phyloP scores from a whole-genome alignment of 2,888 invertebrate species.

The Trichopoda pennipes region DNA sequence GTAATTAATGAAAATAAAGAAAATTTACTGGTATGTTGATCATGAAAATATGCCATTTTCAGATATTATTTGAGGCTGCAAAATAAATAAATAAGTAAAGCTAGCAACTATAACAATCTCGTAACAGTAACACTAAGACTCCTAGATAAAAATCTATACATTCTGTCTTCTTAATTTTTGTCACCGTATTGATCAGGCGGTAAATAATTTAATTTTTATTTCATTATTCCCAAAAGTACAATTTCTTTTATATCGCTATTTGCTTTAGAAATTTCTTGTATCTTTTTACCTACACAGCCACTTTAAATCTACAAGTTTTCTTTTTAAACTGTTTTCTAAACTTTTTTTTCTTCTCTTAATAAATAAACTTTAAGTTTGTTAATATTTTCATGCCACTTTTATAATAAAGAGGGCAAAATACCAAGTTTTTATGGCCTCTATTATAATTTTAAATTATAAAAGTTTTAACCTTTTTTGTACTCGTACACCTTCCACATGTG shows the following conservation, averaged over 20 bases:
- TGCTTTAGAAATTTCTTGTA: too few relatives aligned
- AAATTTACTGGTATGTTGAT: too few relatives aligned
- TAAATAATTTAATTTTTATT: too few relatives aligned
- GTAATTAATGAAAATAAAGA: too few relatives aligned
- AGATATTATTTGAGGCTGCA: too few relatives aligned
- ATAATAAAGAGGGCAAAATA: constrained; percentile 26
- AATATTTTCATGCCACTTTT: constrained; percentile 15
- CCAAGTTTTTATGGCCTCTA: constrained; percentile 46
- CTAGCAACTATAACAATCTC: too few relatives aligned
- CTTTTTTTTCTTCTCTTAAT: constrained; percentile 24
- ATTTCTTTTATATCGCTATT: constrained; percentile 49
- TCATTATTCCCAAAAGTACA: constrained; percentile 50
- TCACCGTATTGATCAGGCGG: not conserved
- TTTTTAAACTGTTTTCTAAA: constrained; percentile 39
- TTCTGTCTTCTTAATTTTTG: too few relatives aligned
- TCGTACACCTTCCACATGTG: constrained; percentile 47
- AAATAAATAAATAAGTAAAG: too few relatives aligned
- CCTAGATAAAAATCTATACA: too few relatives aligned
- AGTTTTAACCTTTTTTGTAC: constrained; percentile 41
- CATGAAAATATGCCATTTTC: too few relatives aligned
- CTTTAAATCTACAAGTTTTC: not conserved
- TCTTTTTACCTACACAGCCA: too few relatives aligned
- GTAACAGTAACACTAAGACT: too few relatives aligned
- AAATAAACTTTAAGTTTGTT: constrained; percentile 41
- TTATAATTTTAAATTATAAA: constrained; percentile 60